Evolutionary conservation across 2,888 invertebrate species (phyloP).

Genomic region (Strigamia crassipes): DNA sequence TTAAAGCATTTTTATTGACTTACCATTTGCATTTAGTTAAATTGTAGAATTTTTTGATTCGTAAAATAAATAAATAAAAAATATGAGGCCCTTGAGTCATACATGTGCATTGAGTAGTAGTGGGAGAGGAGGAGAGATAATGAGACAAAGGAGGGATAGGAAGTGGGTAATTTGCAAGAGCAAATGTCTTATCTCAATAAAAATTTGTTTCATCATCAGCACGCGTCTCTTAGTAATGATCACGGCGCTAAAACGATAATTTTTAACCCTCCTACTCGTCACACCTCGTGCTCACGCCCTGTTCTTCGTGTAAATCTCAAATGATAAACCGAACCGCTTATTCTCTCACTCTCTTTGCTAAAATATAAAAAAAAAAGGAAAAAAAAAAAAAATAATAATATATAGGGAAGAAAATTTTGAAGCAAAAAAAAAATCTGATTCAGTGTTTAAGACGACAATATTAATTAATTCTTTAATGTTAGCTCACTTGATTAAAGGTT

Average conservation of each 20-base stretch:
- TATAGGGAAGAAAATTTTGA: neutral
- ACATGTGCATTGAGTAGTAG: neutral
- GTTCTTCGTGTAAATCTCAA: constrained; percentile 1
- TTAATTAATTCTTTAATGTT: neutral
- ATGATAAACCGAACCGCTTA: neutral
- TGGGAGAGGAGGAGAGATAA: neutral
- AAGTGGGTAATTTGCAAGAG: constrained; percentile 1
- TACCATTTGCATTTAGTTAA: neutral
- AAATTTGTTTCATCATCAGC: constrained; percentile 10
- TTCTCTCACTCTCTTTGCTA: no score
- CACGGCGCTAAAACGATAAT: constrained; percentile 10
- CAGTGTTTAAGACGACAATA: constrained; percentile 10
- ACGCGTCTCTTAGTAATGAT: constrained; percentile 10
- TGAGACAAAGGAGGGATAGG: constrained; percentile 3
- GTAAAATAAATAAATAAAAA: neutral
- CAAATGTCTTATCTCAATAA: constrained; percentile 10
- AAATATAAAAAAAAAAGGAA: neutral
- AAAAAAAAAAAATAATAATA: no score
- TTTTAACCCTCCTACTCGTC: neutral
- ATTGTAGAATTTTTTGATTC: neutral
- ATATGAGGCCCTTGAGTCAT: neutral
- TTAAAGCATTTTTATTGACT: neutral
- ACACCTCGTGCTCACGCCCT: constrained; percentile 6
- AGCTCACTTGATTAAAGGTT: constrained; percentile 2
- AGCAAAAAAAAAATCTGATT: neutral